phyloP scores from a whole-genome alignment of 2,888 invertebrate species.

The Creontiades dilutus region DNA sequence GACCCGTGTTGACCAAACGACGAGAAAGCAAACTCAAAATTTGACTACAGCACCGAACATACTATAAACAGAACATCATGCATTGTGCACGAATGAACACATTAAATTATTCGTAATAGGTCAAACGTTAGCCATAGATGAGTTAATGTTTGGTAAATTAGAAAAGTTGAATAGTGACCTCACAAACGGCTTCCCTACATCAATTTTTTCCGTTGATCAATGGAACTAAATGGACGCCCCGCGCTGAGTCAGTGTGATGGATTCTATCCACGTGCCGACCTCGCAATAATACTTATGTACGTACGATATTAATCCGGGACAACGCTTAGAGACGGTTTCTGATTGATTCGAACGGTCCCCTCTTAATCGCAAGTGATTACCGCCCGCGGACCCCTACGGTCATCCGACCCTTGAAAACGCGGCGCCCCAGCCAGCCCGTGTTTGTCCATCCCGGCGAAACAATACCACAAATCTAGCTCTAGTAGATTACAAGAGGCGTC shows the following conservation, averaged over 20 bases:
- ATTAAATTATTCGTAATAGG: too few relatives aligned
- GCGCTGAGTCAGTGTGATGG: constrained; percentile 51
- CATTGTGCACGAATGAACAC: too few relatives aligned
- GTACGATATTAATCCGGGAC: constrained; percentile 41
- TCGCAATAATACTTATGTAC: constrained; percentile 45
- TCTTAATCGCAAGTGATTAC: constrained; percentile 68
- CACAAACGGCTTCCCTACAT: not conserved
- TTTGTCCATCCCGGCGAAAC: constrained; percentile 38
- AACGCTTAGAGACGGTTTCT: constrained; percentile 47
- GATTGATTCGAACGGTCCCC: constrained; percentile 62
- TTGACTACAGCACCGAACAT: too few relatives aligned
- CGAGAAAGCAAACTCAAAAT: too few relatives aligned
- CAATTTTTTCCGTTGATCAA: constrained; percentile 41
- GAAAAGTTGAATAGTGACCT: not conserved
- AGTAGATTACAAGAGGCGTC: constrained; percentile 57
- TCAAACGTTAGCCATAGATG: too few relatives aligned
- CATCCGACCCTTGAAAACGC: constrained; percentile 41
- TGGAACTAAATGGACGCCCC: not conserved
- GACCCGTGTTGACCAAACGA: too few relatives aligned
- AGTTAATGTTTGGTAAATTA: too few relatives aligned
- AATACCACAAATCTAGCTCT: constrained; percentile 62
- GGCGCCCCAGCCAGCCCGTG: not conserved
- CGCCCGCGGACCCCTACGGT: constrained; percentile 34
- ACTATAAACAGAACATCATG: too few relatives aligned
- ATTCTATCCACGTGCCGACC: constrained; percentile 40